Percentiles rank a stretch among this genome's conserved stretches.
These are phyloP conservation scores for Pegoplata infirma DNA, from an alignment of 2,888 invertebrate species.

Conservation along the genomic window DNA sequence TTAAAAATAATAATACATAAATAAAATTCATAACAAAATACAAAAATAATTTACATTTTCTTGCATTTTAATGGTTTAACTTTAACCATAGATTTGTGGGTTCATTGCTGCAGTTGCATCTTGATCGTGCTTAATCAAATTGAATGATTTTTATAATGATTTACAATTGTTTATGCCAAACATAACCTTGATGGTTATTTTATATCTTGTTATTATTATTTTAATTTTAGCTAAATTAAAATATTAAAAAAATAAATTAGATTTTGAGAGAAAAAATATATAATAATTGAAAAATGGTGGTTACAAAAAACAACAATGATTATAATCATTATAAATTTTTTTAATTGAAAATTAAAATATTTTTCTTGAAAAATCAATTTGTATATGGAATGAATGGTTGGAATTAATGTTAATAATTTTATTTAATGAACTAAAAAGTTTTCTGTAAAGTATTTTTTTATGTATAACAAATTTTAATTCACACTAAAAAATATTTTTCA, in stretches of 20 bases:
- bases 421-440: too few relatives aligned
- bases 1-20: too few relatives aligned
- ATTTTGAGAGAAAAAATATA: neutral
- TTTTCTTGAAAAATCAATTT: too few relatives aligned
- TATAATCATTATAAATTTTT: neutral
- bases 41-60: slow-evolving; percentile 35
- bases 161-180: slow-evolving; percentile 34
- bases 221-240: too few relatives aligned
- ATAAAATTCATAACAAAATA: slow-evolving; percentile 45
- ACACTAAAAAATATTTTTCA: too few relatives aligned
- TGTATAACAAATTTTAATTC: too few relatives aligned
- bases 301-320: neutral
- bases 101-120: slow-evolving; percentile 38
- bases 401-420: too few relatives aligned
- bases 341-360: neutral
- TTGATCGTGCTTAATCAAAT: slow-evolving; percentile 54
- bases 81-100: slow-evolving; percentile 9
- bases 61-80: slow-evolving; percentile 17
- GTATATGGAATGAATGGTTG: too few relatives aligned
- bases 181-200: slow-evolving; percentile 37
- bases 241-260: slow-evolving; percentile 27
- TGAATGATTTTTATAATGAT: slow-evolving; percentile 27
- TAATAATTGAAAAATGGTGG: neutral
- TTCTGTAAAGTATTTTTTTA: too few relatives aligned
- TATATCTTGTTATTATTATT: slow-evolving; percentile 10